Base-by-base conservation (phyloP, 1,140 invertebrate genomes). In the Acromyrmex echinatior region DNA sequence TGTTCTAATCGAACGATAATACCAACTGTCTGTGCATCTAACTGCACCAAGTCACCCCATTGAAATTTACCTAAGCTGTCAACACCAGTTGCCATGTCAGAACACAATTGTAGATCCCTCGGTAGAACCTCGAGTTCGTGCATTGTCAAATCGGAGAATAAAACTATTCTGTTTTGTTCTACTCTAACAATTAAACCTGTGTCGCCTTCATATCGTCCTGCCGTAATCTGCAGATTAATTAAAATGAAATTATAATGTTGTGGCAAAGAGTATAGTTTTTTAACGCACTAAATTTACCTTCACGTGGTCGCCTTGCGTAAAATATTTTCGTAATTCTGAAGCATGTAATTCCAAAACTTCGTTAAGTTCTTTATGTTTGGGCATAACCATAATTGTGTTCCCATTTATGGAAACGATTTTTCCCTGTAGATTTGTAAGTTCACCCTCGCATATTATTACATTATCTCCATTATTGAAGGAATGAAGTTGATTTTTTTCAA, bases 41-140 rank as follows among this genome's bases (percentile, higher is more conserved):
- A 94, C 93, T 99, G 98, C 1, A 99, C 99, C 89, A 99, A 96
- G 95, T 99, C 99, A 18, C 99, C 99, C 98, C 98, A 99, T 95
- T 99, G 99, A 93, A 99, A 99, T 95, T 99, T 99, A 3, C 99
- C 99, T 39, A 99, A 96, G 14, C 98, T 98, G 94, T 99, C 99
- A 0, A 99, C 99, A 76, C 99, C 99, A 39, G 99, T 99, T 0
- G 99, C 99, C 97, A 99, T 99, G 94, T 99, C 99, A 0, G 99
- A 97, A 93, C 99, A 99, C 0, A 99, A 96, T 93, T 99, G 99
- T 51, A 99, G 95, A 96, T 99, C 98, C 86, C 98, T 96, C 0
- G 98, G 98, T 35, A 98, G 91, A 7, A 98, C 97, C 95, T 98
- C 98, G 73, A 99, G 95, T 95, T 99, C 99, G 92, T 99, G 99